Conservation (phyloP, 2,888 invertebrate species). For the Epistrophella euchroma region DNA sequence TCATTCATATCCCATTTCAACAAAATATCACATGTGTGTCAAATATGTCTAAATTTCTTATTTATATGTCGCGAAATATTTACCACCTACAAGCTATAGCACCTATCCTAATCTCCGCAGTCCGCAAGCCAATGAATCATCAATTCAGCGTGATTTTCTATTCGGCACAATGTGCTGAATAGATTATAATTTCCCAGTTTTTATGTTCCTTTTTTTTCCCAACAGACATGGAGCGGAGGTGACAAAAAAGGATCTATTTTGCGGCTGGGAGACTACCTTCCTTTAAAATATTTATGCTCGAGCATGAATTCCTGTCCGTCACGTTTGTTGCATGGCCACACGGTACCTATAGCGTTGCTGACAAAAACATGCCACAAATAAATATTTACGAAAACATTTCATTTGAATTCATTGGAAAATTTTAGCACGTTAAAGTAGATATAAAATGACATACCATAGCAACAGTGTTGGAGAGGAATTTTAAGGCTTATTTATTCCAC, state of each 20-base stretch:
- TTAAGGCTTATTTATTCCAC: background rate
- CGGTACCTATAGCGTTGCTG: background rate
- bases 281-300: constrained; percentile 58
- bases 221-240: background rate
- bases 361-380: constrained; percentile 58
- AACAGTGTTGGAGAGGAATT: constrained; percentile 6
- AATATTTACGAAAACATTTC: constrained; percentile 53
- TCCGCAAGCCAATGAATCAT: constrained; percentile 51
- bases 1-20: background rate
- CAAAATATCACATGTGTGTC: constrained; percentile 35
- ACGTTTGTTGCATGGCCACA: constrained; percentile 25
- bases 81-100: background rate
- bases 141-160: constrained; percentile 56
- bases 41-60: constrained; percentile 23
- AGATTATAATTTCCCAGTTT: constrained; percentile 45
- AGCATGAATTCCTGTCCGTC: constrained; percentile 42
- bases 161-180: constrained; percentile 51
- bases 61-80: constrained; percentile 7
- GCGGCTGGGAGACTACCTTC: constrained; percentile 39
- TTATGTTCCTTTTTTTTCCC: background rate
- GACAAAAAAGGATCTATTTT: constrained; percentile 8
- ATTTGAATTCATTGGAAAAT: constrained; percentile 54
- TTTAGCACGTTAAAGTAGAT: constrained; percentile 49
- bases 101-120: background rate
- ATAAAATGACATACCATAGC: no score